Evolutionary conservation across 64 coral and sea anemone species (phyloP).

Genomic region (Anthopleura sola): DNA sequence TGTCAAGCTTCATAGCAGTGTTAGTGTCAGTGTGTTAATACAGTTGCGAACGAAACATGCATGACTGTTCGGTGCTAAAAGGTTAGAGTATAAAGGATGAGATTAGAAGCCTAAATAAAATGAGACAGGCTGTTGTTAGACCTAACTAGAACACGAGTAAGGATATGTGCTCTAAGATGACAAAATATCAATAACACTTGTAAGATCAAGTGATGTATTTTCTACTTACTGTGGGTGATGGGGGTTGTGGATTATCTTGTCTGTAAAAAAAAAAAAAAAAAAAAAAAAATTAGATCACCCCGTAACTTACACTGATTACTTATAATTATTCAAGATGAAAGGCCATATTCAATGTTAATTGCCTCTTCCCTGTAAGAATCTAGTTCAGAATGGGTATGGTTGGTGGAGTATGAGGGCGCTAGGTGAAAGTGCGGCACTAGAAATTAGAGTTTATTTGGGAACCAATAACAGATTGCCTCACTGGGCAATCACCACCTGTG

Average conservation of each 20-base stretch:
- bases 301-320: too few relatives aligned
- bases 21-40: neutral
- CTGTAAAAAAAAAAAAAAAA: neutral
- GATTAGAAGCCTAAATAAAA: neutral
- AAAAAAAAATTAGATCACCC: neutral
- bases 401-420: too few relatives aligned
- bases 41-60: neutral
- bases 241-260: neutral
- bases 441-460: too few relatives aligned
- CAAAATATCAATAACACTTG: neutral
- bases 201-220: neutral
- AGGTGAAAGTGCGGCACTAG: too few relatives aligned
- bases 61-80: neutral
- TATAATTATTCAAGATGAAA: too few relatives aligned
- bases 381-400: too few relatives aligned
- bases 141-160: too few relatives aligned
- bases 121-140: neutral
- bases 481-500: neutral
- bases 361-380: too few relatives aligned
- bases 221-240: slow-evolving; percentile 4
- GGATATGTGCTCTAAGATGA: too few relatives aligned
- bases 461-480: neutral
- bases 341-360: too few relatives aligned
- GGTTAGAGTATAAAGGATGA: neutral
- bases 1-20: neutral